Evolutionary conservation across 2,888 invertebrate species (phyloP).

Genomic region (Rhamnusium bicolor): DNA sequence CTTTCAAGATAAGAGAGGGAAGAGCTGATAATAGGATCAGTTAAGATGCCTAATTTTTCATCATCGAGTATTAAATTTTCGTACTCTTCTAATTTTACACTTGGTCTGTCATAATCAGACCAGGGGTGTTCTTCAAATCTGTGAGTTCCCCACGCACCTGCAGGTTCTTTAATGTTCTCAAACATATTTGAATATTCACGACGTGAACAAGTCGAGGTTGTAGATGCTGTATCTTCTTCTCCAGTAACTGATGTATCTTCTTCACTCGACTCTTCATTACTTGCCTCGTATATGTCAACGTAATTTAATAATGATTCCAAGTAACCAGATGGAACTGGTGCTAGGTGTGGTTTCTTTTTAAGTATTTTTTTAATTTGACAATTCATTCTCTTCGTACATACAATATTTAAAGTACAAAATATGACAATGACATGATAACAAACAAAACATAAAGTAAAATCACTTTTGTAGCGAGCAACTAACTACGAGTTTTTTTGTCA

Average conservation of each 20-base stretch:
- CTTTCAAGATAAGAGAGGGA: constrained; percentile 74
- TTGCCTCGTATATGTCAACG: background rate
- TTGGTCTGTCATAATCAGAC: background rate
- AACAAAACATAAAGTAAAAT: too few relatives aligned
- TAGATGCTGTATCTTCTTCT: background rate
- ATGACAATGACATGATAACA: too few relatives aligned
- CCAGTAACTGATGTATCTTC: background rate
- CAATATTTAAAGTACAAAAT: too few relatives aligned
- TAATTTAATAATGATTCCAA: background rate
- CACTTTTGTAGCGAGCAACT: too few relatives aligned
- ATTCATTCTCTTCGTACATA: too few relatives aligned
- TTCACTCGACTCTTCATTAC: background rate
- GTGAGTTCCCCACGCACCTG: constrained; percentile 16
- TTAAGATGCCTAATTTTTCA: background rate
- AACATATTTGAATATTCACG: background rate
- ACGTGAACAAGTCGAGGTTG: background rate
- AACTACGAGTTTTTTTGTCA: too few relatives aligned
- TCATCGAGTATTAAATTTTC: background rate
- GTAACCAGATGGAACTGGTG: too few relatives aligned
- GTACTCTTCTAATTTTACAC: background rate
- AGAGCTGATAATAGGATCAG: constrained; percentile 68
- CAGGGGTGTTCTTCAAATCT: constrained; percentile 12
- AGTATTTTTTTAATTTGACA: too few relatives aligned
- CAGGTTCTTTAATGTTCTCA: background rate
- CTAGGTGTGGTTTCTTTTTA: too few relatives aligned